Base-by-base conservation (phyloP, 2,888 invertebrate species). In the Listrodromus nycthemerus region DNA sequence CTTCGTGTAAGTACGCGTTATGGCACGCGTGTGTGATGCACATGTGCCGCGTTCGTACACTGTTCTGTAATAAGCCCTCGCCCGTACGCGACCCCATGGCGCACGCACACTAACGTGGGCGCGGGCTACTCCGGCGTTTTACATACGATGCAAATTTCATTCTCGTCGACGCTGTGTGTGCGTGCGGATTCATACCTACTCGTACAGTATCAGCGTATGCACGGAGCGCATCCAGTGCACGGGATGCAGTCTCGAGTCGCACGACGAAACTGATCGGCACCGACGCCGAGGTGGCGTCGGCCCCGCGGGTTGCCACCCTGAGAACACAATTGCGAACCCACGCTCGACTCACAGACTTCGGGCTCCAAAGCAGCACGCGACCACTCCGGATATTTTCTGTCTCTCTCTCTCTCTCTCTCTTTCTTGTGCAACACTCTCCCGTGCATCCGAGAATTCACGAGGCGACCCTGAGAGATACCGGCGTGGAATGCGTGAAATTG, bases 101-200 rank as follows among this genome's bases (percentile, higher is more conserved):
- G 55, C 70, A 74, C 82, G 86, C 86, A 87, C 83, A 80, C 86
- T 87, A 87, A 87, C 48, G 30, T 27, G 48, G 82, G 88, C 87
- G 30, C 13, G 37, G 37, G 37, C 37, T 13, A 58, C 30, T 30
- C 48, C 8, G 69, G 55, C 70, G 19, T 21, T 61, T 55, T 66
- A 66, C 69, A 69, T 77, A 19, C 89, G 89, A 91, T 92, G 92
- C 90, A 90, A 92, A 92, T 92, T 61, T 90, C 90, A 88, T 89
- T 88, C 88, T 86, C 86, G 87, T n/a, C n/a, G 86, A 7, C 7
- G 45, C 27, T 27, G 8, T 21, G 52, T 10, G 69, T 61, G 45
- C 2, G 30, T 73, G 65, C 65, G 81, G 70, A 16, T 55, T 66
- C 55, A 55, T 75, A 80, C 73, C 78, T 69, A 83, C 76, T 79